phyloP scores from a whole-genome alignment of 1,140 invertebrate genomes.

The Philotrypesis tridentata region DNA sequence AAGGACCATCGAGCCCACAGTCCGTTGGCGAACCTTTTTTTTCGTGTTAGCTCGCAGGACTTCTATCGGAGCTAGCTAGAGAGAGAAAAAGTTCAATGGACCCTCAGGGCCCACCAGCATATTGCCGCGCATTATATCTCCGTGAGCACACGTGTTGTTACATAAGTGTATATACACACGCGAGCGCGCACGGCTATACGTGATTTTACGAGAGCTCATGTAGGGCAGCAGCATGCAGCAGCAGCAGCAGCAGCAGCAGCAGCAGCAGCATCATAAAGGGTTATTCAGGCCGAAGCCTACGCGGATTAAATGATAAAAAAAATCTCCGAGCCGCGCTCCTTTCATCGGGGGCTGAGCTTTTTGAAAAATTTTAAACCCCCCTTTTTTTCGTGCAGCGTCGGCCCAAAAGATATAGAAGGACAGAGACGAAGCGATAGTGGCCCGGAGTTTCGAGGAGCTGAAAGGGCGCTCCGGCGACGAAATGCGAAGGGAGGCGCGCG shows the following conservation, averaged over 20 bases:
- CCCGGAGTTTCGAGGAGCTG: slow-evolving; percentile 11
- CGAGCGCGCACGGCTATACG: slow-evolving; percentile 50
- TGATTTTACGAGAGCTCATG: slow-evolving; percentile 41
- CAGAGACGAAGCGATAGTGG: slow-evolving; percentile 50
- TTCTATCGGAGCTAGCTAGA: slow-evolving; percentile 31
- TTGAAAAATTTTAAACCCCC: slow-evolving; percentile 71
- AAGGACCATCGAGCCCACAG: slow-evolving; percentile 64
- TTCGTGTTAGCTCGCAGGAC: slow-evolving; percentile 58
- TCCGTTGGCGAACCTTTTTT: slow-evolving; percentile 55
- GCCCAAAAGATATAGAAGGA: slow-evolving; percentile 50
- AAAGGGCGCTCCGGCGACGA: slow-evolving; percentile 9
- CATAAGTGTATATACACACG: slow-evolving; percentile 21
- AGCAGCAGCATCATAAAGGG: slow-evolving; percentile 65
- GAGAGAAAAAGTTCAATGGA: slow-evolving; percentile 59
- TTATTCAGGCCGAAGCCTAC: slow-evolving; percentile 68
- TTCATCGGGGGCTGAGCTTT: slow-evolving; percentile 57
- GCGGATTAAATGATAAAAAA: slow-evolving; percentile 74
- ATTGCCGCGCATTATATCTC: slow-evolving; percentile 59
- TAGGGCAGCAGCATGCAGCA: slow-evolving; percentile 33
- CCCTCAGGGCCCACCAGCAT: slow-evolving; percentile 53
- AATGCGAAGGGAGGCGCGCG: too few species aligned
- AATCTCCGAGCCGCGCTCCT: slow-evolving; percentile 1
- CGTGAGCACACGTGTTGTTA: slow-evolving; percentile 25
- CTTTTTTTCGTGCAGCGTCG: slow-evolving; percentile 51
- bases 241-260: slow-evolving; percentile 10